A percentile compares a stretch with the other conserved stretches of the same genome.
Conservation (phyloP, 2,888 invertebrate genomes). For the Ormyrus rosae region DNA sequence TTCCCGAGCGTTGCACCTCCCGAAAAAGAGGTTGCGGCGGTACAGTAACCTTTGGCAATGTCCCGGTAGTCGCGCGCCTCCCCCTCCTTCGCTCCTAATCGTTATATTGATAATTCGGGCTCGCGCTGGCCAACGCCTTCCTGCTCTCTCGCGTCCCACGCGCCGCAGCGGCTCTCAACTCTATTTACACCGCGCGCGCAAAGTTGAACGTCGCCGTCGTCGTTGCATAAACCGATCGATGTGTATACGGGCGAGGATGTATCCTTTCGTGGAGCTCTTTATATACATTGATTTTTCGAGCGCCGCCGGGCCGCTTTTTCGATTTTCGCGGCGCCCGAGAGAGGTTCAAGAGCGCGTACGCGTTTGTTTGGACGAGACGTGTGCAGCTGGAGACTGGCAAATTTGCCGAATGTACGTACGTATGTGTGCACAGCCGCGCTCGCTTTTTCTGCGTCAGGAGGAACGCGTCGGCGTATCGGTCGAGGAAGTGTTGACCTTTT, state of each 20-base stretch:
- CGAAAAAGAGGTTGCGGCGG: conserved; percentile 12
- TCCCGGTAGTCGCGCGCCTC: neutral
- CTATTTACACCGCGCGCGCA: conserved; percentile 65
- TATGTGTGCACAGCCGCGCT: neutral
- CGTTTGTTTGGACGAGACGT: conserved; percentile 8
- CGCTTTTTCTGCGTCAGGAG: neutral
- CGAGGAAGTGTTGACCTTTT: neutral
- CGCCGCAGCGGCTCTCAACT: conserved; percentile 65
- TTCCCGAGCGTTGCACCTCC: neutral
- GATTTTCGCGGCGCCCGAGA: too few relatives aligned
- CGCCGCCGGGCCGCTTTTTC: too few relatives aligned
- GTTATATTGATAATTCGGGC: conserved; percentile 49
- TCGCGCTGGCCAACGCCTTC: conserved; percentile 59
- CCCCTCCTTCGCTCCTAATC: conserved; percentile 14
- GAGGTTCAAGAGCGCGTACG: too few relatives aligned
- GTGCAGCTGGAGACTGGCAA: conserved; percentile 17
- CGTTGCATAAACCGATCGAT: conserved; percentile 35
- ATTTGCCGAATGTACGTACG: conserved; percentile 14
- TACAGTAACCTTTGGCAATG: conserved; percentile 49
- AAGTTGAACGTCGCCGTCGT: conserved; percentile 55
- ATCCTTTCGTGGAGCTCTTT: too few relatives aligned
- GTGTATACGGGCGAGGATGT: too few relatives aligned
- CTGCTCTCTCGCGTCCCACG: conserved; percentile 47
- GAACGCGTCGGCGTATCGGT: neutral
- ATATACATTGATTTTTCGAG: too few relatives aligned